phyloP scores from a whole-genome alignment of 2,113 vertebrate species.

The Oncorhynchus gorbuscha region DNA sequence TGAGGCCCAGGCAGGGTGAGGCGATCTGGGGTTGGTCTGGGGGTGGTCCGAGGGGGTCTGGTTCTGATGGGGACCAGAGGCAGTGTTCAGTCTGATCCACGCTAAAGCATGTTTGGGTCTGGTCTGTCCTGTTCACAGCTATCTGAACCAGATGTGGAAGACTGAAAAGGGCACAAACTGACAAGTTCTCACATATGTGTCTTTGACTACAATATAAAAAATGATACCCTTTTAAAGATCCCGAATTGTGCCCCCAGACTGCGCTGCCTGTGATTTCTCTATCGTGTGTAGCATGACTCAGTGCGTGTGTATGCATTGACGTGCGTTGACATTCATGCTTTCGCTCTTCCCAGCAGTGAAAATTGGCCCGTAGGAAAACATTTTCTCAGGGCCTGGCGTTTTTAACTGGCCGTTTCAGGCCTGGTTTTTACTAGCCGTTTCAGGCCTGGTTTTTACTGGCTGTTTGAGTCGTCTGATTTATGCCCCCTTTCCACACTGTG shows the following conservation, averaged over 20 bases:
- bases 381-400: constrained; percentile 59
- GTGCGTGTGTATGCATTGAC: constrained; percentile 25
- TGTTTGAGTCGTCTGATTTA: constrained; percentile 81
- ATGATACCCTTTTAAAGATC: constrained; percentile 67
- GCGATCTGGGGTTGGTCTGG: neutral
- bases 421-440: constrained; percentile 71
- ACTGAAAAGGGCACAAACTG: constrained; percentile 57
- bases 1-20: neutral
- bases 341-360: constrained; percentile 47
- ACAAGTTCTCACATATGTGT: constrained; percentile 63
- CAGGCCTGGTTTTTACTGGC: constrained; percentile 78
- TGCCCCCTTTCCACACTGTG: constrained; percentile 68
- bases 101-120: constrained; percentile 43
- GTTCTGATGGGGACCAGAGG: constrained; percentile 44
- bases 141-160: constrained; percentile 67
- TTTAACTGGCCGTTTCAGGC: constrained; percentile 72
- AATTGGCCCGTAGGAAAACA: constrained; percentile 60
- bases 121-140: constrained; percentile 27
- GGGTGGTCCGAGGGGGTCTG: neutral
- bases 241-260: constrained; percentile 48
- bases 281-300: constrained; percentile 20
- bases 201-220: constrained; percentile 67
- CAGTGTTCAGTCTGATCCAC: constrained; percentile 40
- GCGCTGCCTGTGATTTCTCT: constrained; percentile 36
- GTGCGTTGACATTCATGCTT: constrained; percentile 20